Conservation (phyloP, 2,888 invertebrate species). For the Cataglyphis cursor region DNA sequence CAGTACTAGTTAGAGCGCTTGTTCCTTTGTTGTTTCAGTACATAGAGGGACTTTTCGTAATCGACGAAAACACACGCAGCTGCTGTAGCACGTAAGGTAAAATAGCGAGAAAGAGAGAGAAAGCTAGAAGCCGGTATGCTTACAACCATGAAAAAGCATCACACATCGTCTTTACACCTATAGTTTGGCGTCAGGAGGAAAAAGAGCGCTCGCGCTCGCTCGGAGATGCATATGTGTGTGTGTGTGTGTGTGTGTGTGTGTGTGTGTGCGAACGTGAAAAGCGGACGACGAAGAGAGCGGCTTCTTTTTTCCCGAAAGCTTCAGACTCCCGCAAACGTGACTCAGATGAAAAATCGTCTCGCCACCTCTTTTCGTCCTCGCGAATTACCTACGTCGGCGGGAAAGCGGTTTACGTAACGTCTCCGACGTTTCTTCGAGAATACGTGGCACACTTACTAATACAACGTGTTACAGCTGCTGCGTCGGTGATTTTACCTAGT, state of each 20-base stretch:
- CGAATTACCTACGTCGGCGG: conserved; percentile 64
- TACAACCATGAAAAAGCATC: conserved; percentile 40
- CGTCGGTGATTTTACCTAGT: conserved; percentile 36
- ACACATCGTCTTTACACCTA: conserved; percentile 49
- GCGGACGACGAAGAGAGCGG: conserved; percentile 17
- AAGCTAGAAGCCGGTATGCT: not conserved
- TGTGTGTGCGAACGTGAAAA: conserved; percentile 32
- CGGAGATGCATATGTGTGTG: not conserved
- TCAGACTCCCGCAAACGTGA: conserved; percentile 59
- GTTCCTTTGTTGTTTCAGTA: conserved; percentile 22
- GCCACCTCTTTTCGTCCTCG: conserved; percentile 47
- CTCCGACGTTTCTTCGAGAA: conserved; percentile 51
- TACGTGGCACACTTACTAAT: conserved; percentile 61
- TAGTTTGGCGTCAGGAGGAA: conserved; percentile 15
- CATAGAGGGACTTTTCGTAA: conserved; percentile 17
- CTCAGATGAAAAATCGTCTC: conserved; percentile 65
- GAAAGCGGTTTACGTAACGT: conserved; percentile 66
- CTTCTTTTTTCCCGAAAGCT: conserved; percentile 46
- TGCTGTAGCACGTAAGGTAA: conserved; percentile 14
- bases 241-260: not conserved
- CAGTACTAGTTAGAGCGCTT: not conserved
- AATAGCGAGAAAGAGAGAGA: conserved; percentile 36
- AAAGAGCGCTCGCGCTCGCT: not conserved
- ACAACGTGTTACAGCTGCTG: conserved; percentile 12
- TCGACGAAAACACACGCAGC: conserved; percentile 33